Percentiles rank a stretch among this genome's conserved stretches.
These are phyloP conservation scores for Apis florea DNA, from an alignment of 1,140 invertebrate genomes.

Conservation along the genomic window DNA sequence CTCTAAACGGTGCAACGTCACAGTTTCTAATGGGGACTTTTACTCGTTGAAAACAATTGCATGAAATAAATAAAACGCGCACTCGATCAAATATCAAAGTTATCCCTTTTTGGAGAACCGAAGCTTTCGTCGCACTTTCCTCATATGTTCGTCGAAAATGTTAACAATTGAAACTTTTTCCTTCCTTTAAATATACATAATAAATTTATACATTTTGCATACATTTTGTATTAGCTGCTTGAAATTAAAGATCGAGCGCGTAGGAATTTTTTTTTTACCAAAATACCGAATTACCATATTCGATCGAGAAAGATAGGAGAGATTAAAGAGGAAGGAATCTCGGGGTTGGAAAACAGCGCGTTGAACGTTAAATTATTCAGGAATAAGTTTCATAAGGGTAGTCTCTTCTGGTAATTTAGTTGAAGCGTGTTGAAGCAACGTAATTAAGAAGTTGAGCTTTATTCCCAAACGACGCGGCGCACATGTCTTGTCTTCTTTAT, in stretches of 20 bases:
- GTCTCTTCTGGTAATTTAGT: slow-evolving; percentile 37
- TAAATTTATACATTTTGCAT: too few relatives aligned
- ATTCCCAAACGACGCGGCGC: slow-evolving; percentile 37
- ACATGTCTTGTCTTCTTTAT: slow-evolving; percentile 51
- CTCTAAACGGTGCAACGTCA: background rate
- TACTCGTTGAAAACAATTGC: background rate
- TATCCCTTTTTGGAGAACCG: background rate
- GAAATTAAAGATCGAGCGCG: too few relatives aligned
- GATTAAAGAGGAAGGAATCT: too few relatives aligned
- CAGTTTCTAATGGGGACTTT: background rate
- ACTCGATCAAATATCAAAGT: background rate
- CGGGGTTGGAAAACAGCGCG: background rate
- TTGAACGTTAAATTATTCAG: slow-evolving; percentile 24
- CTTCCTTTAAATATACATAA: too few relatives aligned
- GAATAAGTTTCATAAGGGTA: slow-evolving; percentile 18
- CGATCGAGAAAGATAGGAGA: background rate
- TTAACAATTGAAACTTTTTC: too few relatives aligned
- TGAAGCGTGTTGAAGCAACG: slow-evolving; percentile 27
- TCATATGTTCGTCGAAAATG: too few relatives aligned
- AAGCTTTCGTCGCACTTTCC: background rate
- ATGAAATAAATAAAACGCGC: background rate
- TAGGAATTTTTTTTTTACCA: too few relatives aligned
- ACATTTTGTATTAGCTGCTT: too few relatives aligned
- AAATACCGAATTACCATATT: too few relatives aligned
- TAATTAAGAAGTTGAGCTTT: slow-evolving; percentile 60